Conservation (phyloP, 1,140 invertebrate genomes). For the Triops longicaudatus region DNA sequence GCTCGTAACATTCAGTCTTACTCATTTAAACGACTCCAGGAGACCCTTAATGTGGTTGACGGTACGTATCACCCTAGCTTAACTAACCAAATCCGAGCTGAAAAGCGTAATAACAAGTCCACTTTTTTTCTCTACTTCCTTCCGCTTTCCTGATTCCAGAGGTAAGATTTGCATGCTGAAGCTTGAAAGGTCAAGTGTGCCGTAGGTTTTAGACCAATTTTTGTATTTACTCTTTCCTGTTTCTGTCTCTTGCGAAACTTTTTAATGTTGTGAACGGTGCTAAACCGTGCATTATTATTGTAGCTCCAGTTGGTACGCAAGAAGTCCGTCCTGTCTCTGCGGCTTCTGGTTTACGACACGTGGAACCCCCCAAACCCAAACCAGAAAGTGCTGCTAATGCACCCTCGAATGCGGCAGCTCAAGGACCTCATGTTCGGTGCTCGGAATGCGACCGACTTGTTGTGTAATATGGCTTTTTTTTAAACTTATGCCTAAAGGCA, state of each 20-base stretch:
- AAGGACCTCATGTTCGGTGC: constrained; percentile 43
- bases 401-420: neutral
- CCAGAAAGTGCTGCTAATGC: neutral
- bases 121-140: constrained; percentile 3
- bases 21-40: constrained; percentile 29
- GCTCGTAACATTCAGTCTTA: constrained; percentile 29
- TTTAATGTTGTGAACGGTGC: neutral
- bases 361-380: neutral
- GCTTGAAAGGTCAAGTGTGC: neutral
- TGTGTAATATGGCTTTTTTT: constrained; percentile 52
- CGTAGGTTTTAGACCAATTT: neutral
- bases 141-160: constrained; percentile 1
- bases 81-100: neutral
- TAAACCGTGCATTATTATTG: neutral
- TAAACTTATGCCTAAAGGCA: constrained; percentile 24
- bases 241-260: neutral
- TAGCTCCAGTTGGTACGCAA: neutral
- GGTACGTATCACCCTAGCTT: neutral
- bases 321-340: neutral
- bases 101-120: neutral
- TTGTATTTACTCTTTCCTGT: neutral
- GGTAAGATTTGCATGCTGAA: neutral
- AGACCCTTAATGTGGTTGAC: constrained; percentile 18
- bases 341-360: neutral
- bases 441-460: constrained; percentile 62